Conservation (phyloP, 2,888 invertebrate species). For the Antheraea yamamai region DNA sequence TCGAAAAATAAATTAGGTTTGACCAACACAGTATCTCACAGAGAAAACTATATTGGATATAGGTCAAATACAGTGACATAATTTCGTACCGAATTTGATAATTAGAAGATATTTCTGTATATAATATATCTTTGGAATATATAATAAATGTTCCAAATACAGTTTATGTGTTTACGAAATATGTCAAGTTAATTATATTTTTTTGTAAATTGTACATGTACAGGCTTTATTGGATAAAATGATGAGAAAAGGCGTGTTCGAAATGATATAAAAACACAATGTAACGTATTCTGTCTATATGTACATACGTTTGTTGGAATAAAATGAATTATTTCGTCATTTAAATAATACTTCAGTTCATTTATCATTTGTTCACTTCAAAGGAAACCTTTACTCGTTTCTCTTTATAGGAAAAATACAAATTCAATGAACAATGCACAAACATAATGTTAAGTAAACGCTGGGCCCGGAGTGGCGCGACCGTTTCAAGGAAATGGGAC, state of each 20-base stretch:
- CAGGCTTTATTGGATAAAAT: background rate
- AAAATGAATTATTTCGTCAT: background rate
- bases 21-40: background rate
- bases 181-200: background rate
- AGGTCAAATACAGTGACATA: background rate
- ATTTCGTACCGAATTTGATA: background rate
- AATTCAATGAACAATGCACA: slow-evolving; percentile 57
- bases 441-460: slow-evolving; percentile 40
- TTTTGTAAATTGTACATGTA: background rate
- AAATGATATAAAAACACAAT: background rate
- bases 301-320: background rate
- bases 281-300: background rate
- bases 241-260: background rate
- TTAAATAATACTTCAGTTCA: slow-evolving; percentile 16
- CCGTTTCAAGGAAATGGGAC: slow-evolving; percentile 22
- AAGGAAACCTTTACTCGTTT: slow-evolving; percentile 12
- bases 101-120: background rate
- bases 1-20: background rate
- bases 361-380: slow-evolving; percentile 22
- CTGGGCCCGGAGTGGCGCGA: slow-evolving; percentile 20
- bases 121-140: background rate
- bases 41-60: background rate
- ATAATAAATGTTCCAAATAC: background rate
- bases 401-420: slow-evolving; percentile 31
- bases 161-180: background rate